Evolutionary conservation across 2,888 invertebrate species (phyloP).

Genomic region (Onchidella celtica): DNA sequence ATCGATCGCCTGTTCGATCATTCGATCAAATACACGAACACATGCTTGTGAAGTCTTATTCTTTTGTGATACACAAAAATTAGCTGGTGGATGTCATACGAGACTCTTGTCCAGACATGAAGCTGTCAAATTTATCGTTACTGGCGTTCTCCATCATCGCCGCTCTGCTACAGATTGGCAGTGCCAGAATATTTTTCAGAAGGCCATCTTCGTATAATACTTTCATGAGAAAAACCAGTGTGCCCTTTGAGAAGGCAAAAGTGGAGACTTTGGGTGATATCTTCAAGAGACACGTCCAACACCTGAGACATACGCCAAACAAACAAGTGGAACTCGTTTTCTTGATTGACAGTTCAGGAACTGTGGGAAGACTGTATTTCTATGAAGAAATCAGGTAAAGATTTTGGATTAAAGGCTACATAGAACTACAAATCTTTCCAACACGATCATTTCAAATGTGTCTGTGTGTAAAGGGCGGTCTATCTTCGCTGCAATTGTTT

Average conservation of each 20-base stretch:
- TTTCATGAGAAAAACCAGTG: conserved; percentile 50
- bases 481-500: neutral
- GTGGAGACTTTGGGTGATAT: conserved; percentile 83
- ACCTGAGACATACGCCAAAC: conserved; percentile 80
- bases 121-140: neutral
- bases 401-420: too few species aligned
- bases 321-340: conserved; percentile 84
- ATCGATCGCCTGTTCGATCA: too few species aligned
- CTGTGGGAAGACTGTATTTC: conserved; percentile 86
- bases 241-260: conserved; percentile 77
- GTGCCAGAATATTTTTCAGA: conserved; percentile 29
- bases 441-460: too few species aligned
- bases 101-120: too few species aligned
- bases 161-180: neutral
- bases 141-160: neutral
- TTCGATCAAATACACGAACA: too few species aligned
- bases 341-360: conserved; percentile 86
- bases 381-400: conserved; percentile 83
- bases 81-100: too few species aligned
- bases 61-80: too few species aligned
- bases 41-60: too few species aligned
- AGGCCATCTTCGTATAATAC: conserved; percentile 50
- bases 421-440: too few species aligned
- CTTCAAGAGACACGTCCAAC: conserved; percentile 83
- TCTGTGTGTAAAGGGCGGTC: too few species aligned